Percentiles rank a stretch among this genome's conserved stretches.
phyloP scores from a whole-genome alignment of 2,888 invertebrate genomes.

The Clostera curtula region DNA sequence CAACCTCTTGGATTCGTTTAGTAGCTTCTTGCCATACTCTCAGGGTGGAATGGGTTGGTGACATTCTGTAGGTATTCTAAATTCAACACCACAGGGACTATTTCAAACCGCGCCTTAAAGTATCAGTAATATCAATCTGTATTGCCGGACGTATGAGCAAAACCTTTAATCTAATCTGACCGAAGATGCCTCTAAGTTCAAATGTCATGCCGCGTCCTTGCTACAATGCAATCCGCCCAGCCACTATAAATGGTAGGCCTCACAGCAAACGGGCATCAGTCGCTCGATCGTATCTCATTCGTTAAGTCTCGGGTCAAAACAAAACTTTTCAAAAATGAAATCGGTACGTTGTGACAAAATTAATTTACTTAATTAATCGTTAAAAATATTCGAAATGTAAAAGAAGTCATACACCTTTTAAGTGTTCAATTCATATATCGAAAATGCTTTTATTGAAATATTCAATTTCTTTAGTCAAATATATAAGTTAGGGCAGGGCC shows the following conservation, averaged over 20 bases:
- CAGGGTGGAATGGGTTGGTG: no score
- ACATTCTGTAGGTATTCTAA: no score
- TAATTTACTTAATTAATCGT: conserved; percentile 5
- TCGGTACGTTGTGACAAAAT: conserved; percentile 48
- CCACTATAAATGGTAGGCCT: conserved; percentile 47
- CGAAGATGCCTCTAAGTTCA: conserved; percentile 59
- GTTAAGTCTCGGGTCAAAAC: conserved; percentile 33
- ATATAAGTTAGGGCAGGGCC: no score
- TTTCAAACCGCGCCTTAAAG: no score
- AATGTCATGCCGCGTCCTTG: conserved; percentile 68
- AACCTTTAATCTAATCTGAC: conserved; percentile 32
- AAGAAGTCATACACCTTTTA: no score
- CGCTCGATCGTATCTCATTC: conserved; percentile 43
- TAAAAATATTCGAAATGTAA: no score
- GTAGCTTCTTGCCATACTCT: no score
- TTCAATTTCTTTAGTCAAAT: no score
- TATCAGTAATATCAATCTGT: conserved; percentile 8
- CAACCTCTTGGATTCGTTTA: no score
- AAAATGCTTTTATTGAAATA: no score
- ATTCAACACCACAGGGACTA: no score
- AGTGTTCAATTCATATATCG: no score
- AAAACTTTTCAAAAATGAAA: conserved; percentile 56
- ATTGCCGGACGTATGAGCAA: conserved; percentile 39
- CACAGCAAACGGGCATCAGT: conserved; percentile 49
- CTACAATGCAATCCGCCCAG: conserved; percentile 26